Percentiles rank a stretch among this genome's conserved stretches.
Evolutionary conservation across 2,797 vertebrate genomes (phyloP).

Genomic region (Okamejei kenojei): DNA sequence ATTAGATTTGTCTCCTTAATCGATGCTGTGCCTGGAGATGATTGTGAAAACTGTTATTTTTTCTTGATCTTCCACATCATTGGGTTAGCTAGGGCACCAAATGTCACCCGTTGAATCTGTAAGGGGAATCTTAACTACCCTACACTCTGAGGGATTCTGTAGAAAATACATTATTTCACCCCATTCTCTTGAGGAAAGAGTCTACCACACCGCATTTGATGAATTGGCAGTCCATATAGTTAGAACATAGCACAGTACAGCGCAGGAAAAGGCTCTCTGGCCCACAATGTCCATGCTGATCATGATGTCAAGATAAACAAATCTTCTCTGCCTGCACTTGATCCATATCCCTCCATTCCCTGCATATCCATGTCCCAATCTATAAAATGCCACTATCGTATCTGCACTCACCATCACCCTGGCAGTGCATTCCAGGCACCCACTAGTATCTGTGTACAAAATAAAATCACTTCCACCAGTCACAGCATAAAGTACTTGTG

Average conservation of each 20-base stretch:
- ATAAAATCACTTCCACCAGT: too few species aligned
- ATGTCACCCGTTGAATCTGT: neutral
- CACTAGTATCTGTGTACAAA: too few species aligned
- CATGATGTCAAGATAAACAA: too few species aligned
- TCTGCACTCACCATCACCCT: too few species aligned
- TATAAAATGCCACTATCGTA: too few species aligned
- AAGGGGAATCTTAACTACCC: neutral
- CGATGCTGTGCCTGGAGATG: neutral
- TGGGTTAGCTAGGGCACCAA: neutral
- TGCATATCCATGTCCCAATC: too few species aligned
- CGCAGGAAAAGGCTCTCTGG: too few species aligned
- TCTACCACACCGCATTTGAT: neutral
- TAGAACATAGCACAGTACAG: neutral
- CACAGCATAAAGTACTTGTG: neutral
- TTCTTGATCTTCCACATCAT: neutral
- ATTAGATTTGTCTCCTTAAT: neutral
- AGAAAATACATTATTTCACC: neutral
- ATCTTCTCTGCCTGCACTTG: too few species aligned
- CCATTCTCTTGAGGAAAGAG: neutral
- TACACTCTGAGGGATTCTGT: neutral
- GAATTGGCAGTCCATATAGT: neutral
- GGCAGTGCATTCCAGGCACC: too few species aligned
- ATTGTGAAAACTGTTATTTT: neutral
- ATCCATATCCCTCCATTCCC: too few species aligned
- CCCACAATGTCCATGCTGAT: too few species aligned